Evolutionary conservation across 2,113 vertebrate species (phyloP).

Genomic region (Strix uralensis): DNA sequence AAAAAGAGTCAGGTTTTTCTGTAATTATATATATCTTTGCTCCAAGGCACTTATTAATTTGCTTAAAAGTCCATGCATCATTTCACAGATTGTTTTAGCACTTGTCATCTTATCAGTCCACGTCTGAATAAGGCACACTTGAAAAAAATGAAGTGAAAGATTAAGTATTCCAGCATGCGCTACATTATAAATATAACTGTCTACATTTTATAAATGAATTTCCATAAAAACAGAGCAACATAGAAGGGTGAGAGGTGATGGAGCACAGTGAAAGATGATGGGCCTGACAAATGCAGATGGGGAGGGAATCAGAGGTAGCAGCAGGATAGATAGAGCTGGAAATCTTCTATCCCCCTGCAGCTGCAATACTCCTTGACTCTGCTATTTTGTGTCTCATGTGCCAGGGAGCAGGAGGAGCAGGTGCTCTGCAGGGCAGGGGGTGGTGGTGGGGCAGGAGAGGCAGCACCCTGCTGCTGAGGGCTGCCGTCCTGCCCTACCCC

Average conservation of each 20-base stretch:
- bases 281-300: neutral
- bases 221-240: constrained; percentile 40
- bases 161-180: constrained; percentile 47
- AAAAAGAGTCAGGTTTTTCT: constrained; percentile 42
- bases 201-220: constrained; percentile 61
- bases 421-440: neutral
- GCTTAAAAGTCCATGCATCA: constrained; percentile 42
- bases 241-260: constrained; percentile 41
- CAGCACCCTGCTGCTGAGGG: fast-evolving
- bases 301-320: neutral
- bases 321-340: neutral
- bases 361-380: neutral
- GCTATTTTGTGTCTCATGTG: neutral
- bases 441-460: neutral
- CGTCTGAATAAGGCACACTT: constrained; percentile 17
- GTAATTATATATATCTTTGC: constrained; percentile 18
- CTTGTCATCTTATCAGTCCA: constrained; percentile 40
- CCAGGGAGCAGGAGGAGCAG: neutral
- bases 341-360: neutral
- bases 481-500: neutral
- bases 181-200: constrained; percentile 62
- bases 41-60: constrained; percentile 45
- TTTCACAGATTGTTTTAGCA: constrained; percentile 59
- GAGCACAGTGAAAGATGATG: neutral
- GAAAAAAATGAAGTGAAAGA: constrained; percentile 63